Evolutionary conservation across 2,797 vertebrate genomes (phyloP), one percentile per base, ranked within the genome.

Genomic region (Gouania willdenowi): DNA sequence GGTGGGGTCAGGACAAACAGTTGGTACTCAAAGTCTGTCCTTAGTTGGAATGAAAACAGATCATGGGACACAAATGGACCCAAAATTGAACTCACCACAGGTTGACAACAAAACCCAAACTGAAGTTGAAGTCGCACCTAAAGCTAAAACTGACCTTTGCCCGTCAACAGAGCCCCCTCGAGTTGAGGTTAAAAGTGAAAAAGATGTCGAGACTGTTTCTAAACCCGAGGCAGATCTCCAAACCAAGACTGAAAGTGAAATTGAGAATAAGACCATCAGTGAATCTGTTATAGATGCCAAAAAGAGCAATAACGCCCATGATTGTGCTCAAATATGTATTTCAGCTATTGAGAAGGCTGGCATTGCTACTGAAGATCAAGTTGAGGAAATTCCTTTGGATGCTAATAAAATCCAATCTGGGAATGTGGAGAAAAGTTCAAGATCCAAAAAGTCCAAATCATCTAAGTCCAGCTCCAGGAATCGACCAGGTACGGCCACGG

Each of bases 401-500:
- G 25, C 6, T 4, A 40, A 56, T 10, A 62, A 47, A 36, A 41
- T 16, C 6, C 39, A 56, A 27, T 53, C 50, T 9, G 32, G 7
- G 17, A 58, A 54, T 1, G 11, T 11, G 11, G 54, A 55, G 6
- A 81, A 75, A 57, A 40, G 22, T 12, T 79, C 73, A 6, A 72
- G 43, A 41, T 71, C 68, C 3, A 67, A 79, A 3, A 80, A 75
- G 20, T 71, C 72, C 12, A 81, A 79, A 56, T 73, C 77, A 15
- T 84, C 82, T 3, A 84, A 84, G 41, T 73, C 81, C 12, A 65
- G 53, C 21, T 73, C 75, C 24, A 76, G 79, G 38, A 65, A 60
- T 31, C 68, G 82, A 27, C 83, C 83, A 7, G 83, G 83, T 12
- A 86, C 83, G 0, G 82, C 83, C 21, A 86, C 80, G 3, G 83